Evolutionary conservation across 2,113 vertebrate species (phyloP), one percentile per base, ranked within the genome.

Genomic region (Petroica traversi): DNA sequence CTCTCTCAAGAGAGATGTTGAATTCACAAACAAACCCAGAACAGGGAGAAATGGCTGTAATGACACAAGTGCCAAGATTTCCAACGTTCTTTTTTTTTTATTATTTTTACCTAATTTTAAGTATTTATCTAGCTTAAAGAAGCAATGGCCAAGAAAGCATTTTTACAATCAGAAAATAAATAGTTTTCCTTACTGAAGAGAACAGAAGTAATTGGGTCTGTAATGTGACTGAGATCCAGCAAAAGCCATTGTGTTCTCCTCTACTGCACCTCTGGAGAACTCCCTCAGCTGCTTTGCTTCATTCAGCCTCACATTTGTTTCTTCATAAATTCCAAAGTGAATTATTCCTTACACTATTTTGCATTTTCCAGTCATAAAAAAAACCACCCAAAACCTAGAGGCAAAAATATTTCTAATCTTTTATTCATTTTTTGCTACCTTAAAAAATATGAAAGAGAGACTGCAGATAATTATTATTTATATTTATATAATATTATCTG

Each of bases 381-480:
- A 61, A 19, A 4, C 0, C 0, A 2, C 6, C 33, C 16, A n/a
- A 72, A 29, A 0, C 3, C 11, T 22, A 31, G 23, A 73, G 14
- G 16, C 33, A 75, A 92, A 92, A 88, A 36, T 31, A 67, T 22
- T 63, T 79, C 25, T 41, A 29, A 46, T 40, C 4, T 75, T 38
- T 72, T 22, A 71, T 25, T 62, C 16, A 13, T 34, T 69, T 69
- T 26, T 40, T 77, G 38, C 17, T 58, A 36, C 38, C 11, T 26
- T 52, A 57, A 58, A 45, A 57, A 46, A 69, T 34, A 38, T 11
- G 22, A 29, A 64, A 24, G 11, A 26, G 9, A 57, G 23, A 40
- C 23, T 24, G 28, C 24, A 86, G 28, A 62, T 26, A 72, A 62
- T 83, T 63, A 43, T 52, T 77, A 40, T n/a, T 63, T 76, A 48